phyloP scores from a whole-genome alignment of 2,113 vertebrate genomes.

The Pithys albifrons region DNA sequence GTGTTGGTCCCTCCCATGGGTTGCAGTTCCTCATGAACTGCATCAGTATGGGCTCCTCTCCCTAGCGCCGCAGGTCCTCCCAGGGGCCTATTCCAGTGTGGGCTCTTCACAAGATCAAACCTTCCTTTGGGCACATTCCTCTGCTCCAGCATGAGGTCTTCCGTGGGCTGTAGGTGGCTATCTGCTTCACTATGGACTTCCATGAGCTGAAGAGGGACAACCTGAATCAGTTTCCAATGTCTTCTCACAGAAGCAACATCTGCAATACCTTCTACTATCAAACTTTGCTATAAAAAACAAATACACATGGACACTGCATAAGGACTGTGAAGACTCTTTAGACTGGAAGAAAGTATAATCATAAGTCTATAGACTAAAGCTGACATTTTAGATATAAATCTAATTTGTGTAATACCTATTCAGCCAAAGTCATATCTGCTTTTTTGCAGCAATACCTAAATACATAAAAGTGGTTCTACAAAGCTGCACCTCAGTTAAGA shows the following conservation, averaged over 20 bases:
- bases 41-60: neutral
- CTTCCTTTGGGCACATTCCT: neutral
- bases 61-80: neutral
- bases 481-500: neutral
- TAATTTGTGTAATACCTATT: neutral
- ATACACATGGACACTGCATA: accelerated
- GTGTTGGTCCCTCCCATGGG: accelerated
- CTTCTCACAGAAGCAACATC: neutral
- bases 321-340: neutral
- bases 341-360: neutral
- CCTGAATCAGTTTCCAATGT: neutral
- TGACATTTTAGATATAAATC: neutral
- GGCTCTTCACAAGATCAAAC: neutral
- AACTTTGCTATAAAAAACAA: neutral
- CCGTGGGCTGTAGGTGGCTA: neutral
- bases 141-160: neutral
- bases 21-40: neutral
- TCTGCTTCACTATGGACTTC: accelerated
- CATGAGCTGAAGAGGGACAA: neutral
- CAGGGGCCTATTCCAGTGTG: neutral
- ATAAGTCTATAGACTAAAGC: neutral
- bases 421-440: neutral
- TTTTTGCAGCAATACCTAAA: neutral
- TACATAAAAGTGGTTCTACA: neutral
- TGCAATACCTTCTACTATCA: neutral